Conservation (phyloP, 2,888 invertebrate genomes). For the Rhorus exstirpatorius region DNA sequence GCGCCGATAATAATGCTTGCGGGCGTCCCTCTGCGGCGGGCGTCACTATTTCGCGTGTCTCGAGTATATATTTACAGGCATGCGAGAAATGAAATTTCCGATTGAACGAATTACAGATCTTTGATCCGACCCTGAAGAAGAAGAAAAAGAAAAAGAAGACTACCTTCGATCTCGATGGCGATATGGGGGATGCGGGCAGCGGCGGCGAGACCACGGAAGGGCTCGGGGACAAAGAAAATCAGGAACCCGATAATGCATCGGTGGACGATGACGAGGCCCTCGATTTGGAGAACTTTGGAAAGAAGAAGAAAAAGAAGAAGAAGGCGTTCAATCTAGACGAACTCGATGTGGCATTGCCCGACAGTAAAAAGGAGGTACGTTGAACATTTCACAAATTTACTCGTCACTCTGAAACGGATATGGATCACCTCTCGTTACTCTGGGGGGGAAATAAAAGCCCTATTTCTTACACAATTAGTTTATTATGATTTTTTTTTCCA, state of each 20-base stretch:
- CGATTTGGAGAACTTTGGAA: conserved; percentile 94
- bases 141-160: conserved; percentile 99
- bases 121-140: conserved; percentile 94
- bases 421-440: too few relatives aligned
- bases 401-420: too few relatives aligned
- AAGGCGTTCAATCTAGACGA: conserved; percentile 95
- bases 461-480: too few relatives aligned
- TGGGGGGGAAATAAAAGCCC: too few relatives aligned
- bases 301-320: conserved; percentile 97
- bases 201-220: conserved; percentile 88
- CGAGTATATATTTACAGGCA: neutral
- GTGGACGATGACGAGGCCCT: conserved; percentile 91
- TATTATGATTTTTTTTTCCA: too few relatives aligned
- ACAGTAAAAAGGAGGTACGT: conserved; percentile 89
- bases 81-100: conserved; percentile 1
- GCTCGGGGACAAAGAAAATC: conserved; percentile 86
- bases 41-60: neutral
- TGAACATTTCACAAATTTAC: too few relatives aligned
- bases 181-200: conserved; percentile 88
- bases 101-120: conserved; percentile 87
- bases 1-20: too few relatives aligned
- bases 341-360: conserved; percentile 92
- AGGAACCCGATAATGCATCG: conserved; percentile 83
- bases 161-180: conserved; percentile 96
- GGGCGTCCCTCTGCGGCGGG: too few relatives aligned